Evolutionary conservation across 2,113 vertebrate genomes (phyloP).

Genomic region (Pomatorhinus ruficollis): DNA sequence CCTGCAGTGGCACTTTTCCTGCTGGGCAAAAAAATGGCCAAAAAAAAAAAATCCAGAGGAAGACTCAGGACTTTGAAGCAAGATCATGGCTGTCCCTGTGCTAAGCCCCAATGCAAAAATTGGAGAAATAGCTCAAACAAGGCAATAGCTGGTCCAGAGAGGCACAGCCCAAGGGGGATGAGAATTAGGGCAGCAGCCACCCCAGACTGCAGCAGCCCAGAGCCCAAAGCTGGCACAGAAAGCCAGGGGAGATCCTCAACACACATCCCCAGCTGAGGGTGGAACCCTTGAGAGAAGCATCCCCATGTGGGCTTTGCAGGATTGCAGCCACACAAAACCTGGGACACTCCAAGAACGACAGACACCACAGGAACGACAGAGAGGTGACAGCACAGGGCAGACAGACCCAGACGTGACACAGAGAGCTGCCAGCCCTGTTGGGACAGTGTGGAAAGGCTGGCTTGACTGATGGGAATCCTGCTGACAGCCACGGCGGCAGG

Average conservation of each 20-base stretch:
- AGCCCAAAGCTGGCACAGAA: not conserved
- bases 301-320: not conserved
- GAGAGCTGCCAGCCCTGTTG: not conserved
- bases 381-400: not conserved
- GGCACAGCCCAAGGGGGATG: not conserved
- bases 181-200: not conserved
- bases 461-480: not conserved
- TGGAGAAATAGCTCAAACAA: not conserved
- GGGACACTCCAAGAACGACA: not conserved
- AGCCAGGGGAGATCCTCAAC: not conserved
- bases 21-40: not conserved
- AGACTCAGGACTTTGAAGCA: not conserved
- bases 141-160: not conserved
- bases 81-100: not conserved
- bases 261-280: accelerated
- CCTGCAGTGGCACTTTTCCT: not conserved
- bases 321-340: not conserved
- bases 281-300: not conserved
- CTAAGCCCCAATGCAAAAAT: not conserved
- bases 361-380: not conserved
- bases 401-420: not conserved
- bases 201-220: not conserved
- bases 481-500: not conserved
- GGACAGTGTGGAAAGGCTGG: not conserved
- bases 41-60: not conserved